Evolutionary conservation across 2,113 vertebrate genomes (phyloP).

Genomic region (Rostratula benghalensis): DNA sequence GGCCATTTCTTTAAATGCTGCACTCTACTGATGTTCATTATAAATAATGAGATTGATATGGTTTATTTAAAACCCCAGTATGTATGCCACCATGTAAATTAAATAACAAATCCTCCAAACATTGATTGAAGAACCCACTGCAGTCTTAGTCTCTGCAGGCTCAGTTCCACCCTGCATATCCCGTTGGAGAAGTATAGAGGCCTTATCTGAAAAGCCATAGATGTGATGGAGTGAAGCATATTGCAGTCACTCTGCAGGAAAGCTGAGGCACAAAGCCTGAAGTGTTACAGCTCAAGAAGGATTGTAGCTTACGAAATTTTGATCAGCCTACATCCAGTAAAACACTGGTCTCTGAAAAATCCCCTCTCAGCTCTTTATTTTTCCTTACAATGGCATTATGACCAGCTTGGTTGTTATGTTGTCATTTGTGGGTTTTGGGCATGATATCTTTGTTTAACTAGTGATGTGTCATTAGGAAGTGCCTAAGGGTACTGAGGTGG

Average conservation of each 20-base stretch:
- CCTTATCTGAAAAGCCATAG: not conserved
- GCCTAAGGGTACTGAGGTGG: not conserved
- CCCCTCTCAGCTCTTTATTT: not conserved
- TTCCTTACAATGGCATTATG: not conserved
- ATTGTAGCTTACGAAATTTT: not conserved
- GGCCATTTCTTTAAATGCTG: not conserved
- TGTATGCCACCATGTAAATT: not conserved
- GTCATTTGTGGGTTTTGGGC: not conserved
- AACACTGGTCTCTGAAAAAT: not conserved
- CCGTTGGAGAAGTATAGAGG: not conserved
- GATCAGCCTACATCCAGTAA: not conserved
- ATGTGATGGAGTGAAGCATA: not conserved
- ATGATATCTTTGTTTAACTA: not conserved
- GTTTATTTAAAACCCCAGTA: not conserved
- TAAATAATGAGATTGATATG: not conserved
- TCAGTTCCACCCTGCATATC: not conserved
- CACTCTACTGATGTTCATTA: not conserved
- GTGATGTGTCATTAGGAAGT: slow-evolving; percentile 2
- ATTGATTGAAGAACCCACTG: not conserved
- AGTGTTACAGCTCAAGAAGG: not conserved
- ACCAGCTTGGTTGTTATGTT: not conserved
- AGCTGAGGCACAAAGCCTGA: not conserved
- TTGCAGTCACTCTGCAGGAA: not conserved
- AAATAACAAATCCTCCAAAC: not conserved
- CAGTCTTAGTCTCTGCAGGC: not conserved